Conservation (phyloP, 2,797 vertebrate species). For the Pogoniulus pusillus region DNA sequence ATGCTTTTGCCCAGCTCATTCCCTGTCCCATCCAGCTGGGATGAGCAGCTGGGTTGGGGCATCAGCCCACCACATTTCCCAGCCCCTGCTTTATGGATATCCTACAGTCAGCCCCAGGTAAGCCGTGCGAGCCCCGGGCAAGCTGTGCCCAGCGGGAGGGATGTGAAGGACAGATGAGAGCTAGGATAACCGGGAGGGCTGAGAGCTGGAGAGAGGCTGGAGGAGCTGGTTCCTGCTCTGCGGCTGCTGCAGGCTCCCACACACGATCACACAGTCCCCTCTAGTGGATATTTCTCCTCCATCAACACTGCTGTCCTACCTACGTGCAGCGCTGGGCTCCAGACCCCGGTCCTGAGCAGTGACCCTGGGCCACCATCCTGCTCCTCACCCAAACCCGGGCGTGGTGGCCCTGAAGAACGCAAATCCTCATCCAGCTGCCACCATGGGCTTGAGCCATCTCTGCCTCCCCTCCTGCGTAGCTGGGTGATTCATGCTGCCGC, state of each 20-base stretch:
- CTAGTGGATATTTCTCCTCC: slow-evolving; percentile 53
- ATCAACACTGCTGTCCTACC: background rate
- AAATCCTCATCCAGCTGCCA: background rate
- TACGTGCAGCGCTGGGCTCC: background rate
- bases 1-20: background rate
- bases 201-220: background rate
- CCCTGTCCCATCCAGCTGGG: background rate
- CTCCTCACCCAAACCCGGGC: rapidly evolving
- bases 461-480: background rate
- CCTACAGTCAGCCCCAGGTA: rapidly evolving
- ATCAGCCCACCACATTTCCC: background rate
- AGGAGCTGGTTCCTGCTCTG: background rate
- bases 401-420: background rate
- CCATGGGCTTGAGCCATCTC: background rate
- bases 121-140: background rate
- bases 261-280: slow-evolving; percentile 55
- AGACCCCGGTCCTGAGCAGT: background rate
- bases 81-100: rapidly evolving
- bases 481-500: background rate
- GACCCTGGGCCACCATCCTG: background rate
- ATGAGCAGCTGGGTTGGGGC: background rate
- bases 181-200: background rate
- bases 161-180: rapidly evolving
- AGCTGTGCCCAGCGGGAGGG: background rate
- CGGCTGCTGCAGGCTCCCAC: background rate